Conservation (phyloP, 2,113 vertebrate genomes). For the Ceyx margarethae region DNA sequence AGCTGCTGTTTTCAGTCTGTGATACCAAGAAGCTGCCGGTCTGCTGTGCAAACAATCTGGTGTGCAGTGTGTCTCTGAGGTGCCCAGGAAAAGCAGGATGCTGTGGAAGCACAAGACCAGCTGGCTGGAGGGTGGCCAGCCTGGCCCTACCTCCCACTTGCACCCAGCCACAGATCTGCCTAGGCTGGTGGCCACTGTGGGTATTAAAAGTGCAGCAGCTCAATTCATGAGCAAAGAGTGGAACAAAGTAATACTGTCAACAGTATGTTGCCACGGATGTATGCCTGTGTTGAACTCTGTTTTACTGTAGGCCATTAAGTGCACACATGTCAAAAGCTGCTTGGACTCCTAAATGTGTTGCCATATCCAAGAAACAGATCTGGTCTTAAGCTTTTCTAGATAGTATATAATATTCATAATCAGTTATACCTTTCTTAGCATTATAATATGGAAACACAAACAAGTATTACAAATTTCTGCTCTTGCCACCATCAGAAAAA, state of each 20-base stretch:
- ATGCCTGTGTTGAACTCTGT: background rate
- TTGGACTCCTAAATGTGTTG: background rate
- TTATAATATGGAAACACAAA: background rate
- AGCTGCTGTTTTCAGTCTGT: background rate
- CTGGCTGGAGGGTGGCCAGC: background rate
- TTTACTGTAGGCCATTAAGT: background rate
- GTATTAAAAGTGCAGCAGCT: background rate
- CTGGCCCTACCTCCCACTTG: background rate
- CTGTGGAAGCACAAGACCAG: background rate
- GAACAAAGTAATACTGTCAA: background rate
- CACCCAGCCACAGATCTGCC: background rate
- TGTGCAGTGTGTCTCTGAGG: background rate
- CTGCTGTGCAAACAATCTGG: background rate
- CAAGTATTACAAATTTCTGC: background rate
- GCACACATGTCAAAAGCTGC: background rate
- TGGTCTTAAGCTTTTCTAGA: background rate
- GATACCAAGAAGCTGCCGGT: background rate
- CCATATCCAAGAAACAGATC: background rate
- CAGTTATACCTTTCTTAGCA: background rate
- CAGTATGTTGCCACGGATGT: background rate
- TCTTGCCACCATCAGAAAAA: background rate
- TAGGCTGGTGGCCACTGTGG: fast-evolving
- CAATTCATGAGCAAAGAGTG: background rate
- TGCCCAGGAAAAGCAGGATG: background rate
- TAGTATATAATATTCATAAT: background rate